These are phyloP conservation scores for Meteorus cinctellus DNA, from an alignment of 2,888 invertebrate species.

Conservation along the genomic window DNA sequence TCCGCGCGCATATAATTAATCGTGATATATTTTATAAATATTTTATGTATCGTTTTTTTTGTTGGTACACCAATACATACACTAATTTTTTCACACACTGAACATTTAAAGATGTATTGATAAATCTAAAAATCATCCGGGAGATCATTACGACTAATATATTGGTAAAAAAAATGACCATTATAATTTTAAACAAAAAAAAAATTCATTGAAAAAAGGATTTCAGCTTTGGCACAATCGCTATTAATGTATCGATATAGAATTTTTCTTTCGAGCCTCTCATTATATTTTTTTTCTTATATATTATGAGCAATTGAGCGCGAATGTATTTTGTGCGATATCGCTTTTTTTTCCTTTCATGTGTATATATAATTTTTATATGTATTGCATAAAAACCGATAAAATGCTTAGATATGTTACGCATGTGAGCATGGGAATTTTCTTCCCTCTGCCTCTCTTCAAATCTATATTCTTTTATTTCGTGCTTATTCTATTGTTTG, in stretches of 20 bases:
- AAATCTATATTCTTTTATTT: constrained; percentile 6
- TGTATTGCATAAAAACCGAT: constrained; percentile 5
- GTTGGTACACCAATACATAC: background rate
- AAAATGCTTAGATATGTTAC: constrained; percentile 36
- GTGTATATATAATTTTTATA: background rate
- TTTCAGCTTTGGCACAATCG: constrained; percentile 34
- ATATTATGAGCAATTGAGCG: constrained; percentile 33
- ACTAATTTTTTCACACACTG: background rate
- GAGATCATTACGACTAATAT: background rate
- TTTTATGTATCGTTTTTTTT: no score
- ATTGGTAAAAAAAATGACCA: background rate
- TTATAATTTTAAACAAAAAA: constrained; percentile 4
- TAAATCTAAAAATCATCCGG: background rate
- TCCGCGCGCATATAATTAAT: background rate
- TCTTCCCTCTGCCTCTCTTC: background rate
- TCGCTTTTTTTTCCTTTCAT: background rate
- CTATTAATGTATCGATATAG: constrained; percentile 15
- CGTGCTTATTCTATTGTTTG: background rate
- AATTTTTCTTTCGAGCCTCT: background rate
- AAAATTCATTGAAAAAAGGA: constrained; percentile 8
- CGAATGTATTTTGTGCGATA: constrained; percentile 14
- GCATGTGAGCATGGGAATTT: constrained; percentile 28
- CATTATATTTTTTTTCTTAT: constrained; percentile 12
- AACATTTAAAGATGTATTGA: background rate
- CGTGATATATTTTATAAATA: background rate